Evolutionary conservation across 2,888 invertebrate genomes (phyloP), one percentile per base, ranked within the genome.

Genomic region (Chrysolina oricalcia): DNA sequence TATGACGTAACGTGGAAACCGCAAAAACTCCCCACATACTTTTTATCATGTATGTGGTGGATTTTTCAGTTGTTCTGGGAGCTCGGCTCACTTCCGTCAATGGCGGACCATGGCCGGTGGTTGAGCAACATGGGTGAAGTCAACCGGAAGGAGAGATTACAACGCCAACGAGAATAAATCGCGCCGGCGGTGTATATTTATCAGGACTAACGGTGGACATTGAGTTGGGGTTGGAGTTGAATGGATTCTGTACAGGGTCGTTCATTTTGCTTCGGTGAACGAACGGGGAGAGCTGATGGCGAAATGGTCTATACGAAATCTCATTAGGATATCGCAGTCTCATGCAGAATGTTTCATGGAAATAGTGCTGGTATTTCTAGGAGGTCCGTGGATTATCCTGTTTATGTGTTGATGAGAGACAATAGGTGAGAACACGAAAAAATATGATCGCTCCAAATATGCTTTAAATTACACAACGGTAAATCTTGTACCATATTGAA

Each of bases 131-230:
- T 82, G 81, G 77, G 83, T 82, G 83, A 84, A 86, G 83, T 85
- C 85, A 82, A 84, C 84, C 85, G 86, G 86, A 87, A 87, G 85
- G 86, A 83, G 82, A 86, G 87, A 87, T 87, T 87, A 86, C 85
- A 84, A 84, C 83, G 82, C 85, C 85, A 85, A 86, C 85, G 83
- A 81, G 84, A 84, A 87, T 59, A 35, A 59, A 59, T 59, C 59
- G 59, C 35, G 19, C 5, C 21, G 53, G 19, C 21, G 35, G 59
- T 59, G 59, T 59, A 59, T 59, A 59, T 59, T 59, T 59, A 59
- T 59, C 59, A 59, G 59, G 59, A 59, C 59, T 59, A 59, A 17
- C 35, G 27, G 27, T n/a, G 59, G 35, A 35, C 59, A 59, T 59
- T 35, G 59, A 27, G 59, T 27, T n/a, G 59, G 35, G 27, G 59